These are phyloP conservation scores for Cryptus armator DNA, from an alignment of 2,888 invertebrate genomes.

Conservation along the genomic window DNA sequence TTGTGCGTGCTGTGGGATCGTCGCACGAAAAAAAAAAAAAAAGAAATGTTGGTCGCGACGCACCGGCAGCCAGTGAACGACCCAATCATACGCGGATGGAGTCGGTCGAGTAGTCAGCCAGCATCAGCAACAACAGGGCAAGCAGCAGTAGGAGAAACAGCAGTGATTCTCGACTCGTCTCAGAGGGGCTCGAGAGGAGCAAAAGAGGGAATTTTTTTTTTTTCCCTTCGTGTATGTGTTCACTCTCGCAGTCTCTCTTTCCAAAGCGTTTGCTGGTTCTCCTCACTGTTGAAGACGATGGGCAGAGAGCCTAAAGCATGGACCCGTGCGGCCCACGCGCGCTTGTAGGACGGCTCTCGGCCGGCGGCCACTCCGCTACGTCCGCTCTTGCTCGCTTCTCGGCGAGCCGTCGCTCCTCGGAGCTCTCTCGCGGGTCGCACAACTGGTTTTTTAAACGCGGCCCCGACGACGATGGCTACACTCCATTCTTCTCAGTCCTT, in stretches of 20 bases:
- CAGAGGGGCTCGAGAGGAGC: slow-evolving; percentile 49
- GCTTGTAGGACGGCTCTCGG: slow-evolving; percentile 74
- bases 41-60: slow-evolving; percentile 51
- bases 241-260: slow-evolving; percentile 51
- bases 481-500: slow-evolving; percentile 75
- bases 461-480: slow-evolving; percentile 73
- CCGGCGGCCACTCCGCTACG: slow-evolving; percentile 64
- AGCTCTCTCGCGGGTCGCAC: slow-evolving; percentile 80
- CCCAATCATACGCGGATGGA: slow-evolving; percentile 67
- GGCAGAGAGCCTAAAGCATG: slow-evolving; percentile 64
- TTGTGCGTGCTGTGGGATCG: slow-evolving; percentile 21
- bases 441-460: slow-evolving; percentile 84
- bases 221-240: slow-evolving; percentile 47
- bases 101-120: slow-evolving; percentile 44
- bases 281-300: slow-evolving; percentile 45
- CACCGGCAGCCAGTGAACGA: slow-evolving; percentile 59
- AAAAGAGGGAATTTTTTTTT: slow-evolving; percentile 45
- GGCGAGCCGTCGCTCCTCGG: slow-evolving; percentile 51
- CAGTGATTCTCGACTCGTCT: slow-evolving; percentile 68
- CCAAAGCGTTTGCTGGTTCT: slow-evolving; percentile 58
- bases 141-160: slow-evolving; percentile 60
- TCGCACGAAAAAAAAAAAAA: slow-evolving; percentile 15
- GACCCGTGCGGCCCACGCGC: slow-evolving; percentile 84
- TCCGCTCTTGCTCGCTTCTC: slow-evolving; percentile 70
- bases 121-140: slow-evolving; percentile 51